Conservation (phyloP, 2,113 vertebrate species). For the Onychostruthus taczanowskii region DNA sequence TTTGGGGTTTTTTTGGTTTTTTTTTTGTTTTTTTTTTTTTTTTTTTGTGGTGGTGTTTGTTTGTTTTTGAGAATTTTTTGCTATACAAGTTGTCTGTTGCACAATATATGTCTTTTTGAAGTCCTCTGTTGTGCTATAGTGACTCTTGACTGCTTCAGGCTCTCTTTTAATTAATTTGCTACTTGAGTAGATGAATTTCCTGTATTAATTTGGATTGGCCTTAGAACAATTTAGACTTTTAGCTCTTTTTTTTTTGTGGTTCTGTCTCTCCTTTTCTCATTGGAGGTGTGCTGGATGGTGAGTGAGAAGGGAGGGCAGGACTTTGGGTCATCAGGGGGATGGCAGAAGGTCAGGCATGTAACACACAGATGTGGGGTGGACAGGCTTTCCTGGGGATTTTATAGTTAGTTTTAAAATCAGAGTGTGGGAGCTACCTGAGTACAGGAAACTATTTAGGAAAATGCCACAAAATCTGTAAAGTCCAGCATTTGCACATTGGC, state of each 20-base stretch:
- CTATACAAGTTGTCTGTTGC: background rate
- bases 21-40: too few species aligned
- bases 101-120: accelerated
- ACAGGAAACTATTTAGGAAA: background rate
- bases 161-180: background rate
- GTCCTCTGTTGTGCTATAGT: accelerated
- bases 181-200: background rate
- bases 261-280: background rate
- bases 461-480: background rate
- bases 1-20: too few species aligned
- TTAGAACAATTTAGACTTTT: background rate
- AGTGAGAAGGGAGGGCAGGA: background rate
- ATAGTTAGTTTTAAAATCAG: background rate
- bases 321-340: background rate
- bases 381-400: background rate
- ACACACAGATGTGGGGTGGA: accelerated
- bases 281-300: background rate
- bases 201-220: background rate
- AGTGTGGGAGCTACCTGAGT: background rate
- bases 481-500: background rate
- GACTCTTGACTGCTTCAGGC: background rate
- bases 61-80: background rate
- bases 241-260: background rate
- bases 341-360: accelerated
- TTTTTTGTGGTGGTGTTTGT: background rate